Evolutionary conservation across 1,140 invertebrate genomes (phyloP), one percentile per base, ranked within the genome.

Genomic region (Spodoptera litura): DNA sequence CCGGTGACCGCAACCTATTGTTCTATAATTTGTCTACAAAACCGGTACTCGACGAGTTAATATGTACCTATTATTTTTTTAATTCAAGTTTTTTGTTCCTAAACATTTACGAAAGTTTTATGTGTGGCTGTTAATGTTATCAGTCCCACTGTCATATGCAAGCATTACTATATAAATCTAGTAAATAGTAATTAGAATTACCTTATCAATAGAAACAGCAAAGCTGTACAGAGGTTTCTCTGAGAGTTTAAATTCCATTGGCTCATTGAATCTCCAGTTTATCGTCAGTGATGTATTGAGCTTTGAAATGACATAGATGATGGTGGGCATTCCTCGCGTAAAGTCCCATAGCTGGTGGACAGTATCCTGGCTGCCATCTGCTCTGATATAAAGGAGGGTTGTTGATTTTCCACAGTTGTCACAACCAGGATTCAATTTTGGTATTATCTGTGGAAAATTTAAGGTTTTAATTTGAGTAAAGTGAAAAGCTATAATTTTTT

Each of bases 271-370:
- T 12, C 92, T 59, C 96, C 96, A 96, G 53, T 79, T 81, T 49
- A 96, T 90, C 49, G 90, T 80, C 8, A 96, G 44, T 44, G 89
- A 87, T 13, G 94, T 88, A 61, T 95, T 94, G 0, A 83, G 58
- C 0, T 90, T 83, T 25, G 95, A 95, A 2, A 96, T 79, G 1
- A 95, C 94, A 31, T 95, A 85, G 5, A 96, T 82, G 9, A 96
- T 77, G 2, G 95, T 94, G 0, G 96, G 96, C 68, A 92, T 89
- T 13, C 94, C 88, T 27, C 79, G 61, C 44, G 94, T 94, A 80
- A 96, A 96, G 85, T 96, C 95, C 96, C 96, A 96, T 31, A 96
- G 70, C 81, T 96, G 96, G 82, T 96, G 96, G 3, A 96, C 84
- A 0, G 94, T 95, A 83, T 96, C 95, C 62, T 93, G 90, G 3